Base-by-base conservation (phyloP, 2,113 vertebrate species). In the Lophura nycthemera region DNA sequence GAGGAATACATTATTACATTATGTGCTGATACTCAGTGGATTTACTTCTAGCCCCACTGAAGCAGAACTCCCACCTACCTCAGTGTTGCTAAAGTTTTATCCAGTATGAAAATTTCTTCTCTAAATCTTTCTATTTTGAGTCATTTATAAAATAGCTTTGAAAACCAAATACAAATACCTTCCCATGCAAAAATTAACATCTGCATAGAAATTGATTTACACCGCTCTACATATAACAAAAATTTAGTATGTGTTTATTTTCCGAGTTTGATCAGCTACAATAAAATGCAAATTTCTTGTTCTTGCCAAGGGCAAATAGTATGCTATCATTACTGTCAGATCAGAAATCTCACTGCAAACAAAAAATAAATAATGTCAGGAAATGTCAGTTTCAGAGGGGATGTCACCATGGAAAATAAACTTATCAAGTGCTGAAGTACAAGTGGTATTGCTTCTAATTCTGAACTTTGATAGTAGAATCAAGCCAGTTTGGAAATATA, bases 151-250 rank as follows among this genome's bases (percentile, higher is more conserved):
- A 95, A 86, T 13, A 91, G 56, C 67, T 80, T 91, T 86, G 72
- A 95, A 91, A 95, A 95, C 70, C 38, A 88, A 92, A 91, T 92
- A 82, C 85, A 95, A 95, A 90, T 84, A 94, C n/a, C 27, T 96
- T 94, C 54, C 86, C 48, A 29, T 78, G 65, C 34, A 92, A 92
- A 90, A 92, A 95, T 90, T 96, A 89, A 50, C 84, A 94, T 50
- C 64, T 86, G 30, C 84, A 94, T 83, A 80, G 43, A 94, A 96
- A 96, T 60, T 92, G 60, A 91, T 89, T 95, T 73, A 94, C 45
- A 81, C 29, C 61, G 79, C 57, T 61, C 36, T 86, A 6, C 69
- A 79, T n/a, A 34, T 63, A 86, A 94, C 15, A 86, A 88, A 86
- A 88, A 52, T 8, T 17, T 61, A 87, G 50, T 89, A 88, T 38